Percentiles rank a stretch among this genome's conserved stretches.
phyloP scores from a whole-genome alignment of 1,140 invertebrate genomes.

The Saxidomus purpurata region DNA sequence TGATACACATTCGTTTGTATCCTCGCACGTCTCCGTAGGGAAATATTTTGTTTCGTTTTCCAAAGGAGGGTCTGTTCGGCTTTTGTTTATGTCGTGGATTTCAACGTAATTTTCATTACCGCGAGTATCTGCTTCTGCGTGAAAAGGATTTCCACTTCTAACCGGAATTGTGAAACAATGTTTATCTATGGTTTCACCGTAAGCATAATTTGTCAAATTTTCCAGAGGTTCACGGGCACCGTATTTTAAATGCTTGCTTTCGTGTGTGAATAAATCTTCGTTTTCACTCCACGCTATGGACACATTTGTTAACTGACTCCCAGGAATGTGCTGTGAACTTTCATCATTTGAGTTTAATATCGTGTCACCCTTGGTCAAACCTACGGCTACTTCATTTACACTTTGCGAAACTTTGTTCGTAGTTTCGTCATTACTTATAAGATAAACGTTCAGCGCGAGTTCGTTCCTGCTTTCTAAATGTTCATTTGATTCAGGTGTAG shows the following conservation, averaged over 20 bases:
- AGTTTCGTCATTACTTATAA: neutral
- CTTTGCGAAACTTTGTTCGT: neutral
- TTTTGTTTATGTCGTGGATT: neutral
- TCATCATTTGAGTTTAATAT: neutral
- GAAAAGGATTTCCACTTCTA: neutral
- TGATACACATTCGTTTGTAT: neutral
- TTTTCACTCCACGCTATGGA: neutral
- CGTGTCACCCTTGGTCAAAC: neutral
- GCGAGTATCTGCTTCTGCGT: neutral
- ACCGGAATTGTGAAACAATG: constrained; percentile 25
- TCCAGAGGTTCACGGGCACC: constrained; percentile 11
- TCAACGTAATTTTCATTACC: neutral
- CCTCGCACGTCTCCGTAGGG: neutral
- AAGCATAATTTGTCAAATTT: neutral
- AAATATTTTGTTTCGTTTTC: neutral
- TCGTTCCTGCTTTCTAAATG: neutral
- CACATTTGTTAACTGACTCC: neutral
- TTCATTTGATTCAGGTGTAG: neutral
- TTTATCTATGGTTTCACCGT: neutral
- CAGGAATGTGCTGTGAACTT: neutral
- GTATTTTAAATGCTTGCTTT: constrained; percentile 21
- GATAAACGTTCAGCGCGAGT: neutral
- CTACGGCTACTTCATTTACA: neutral
- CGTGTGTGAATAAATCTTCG: constrained; percentile 25
- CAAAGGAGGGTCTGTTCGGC: neutral